Evolutionary conservation across 2,797 vertebrate species (phyloP), one percentile per base, ranked within the genome.

Genomic region (Remorina albescens): DNA sequence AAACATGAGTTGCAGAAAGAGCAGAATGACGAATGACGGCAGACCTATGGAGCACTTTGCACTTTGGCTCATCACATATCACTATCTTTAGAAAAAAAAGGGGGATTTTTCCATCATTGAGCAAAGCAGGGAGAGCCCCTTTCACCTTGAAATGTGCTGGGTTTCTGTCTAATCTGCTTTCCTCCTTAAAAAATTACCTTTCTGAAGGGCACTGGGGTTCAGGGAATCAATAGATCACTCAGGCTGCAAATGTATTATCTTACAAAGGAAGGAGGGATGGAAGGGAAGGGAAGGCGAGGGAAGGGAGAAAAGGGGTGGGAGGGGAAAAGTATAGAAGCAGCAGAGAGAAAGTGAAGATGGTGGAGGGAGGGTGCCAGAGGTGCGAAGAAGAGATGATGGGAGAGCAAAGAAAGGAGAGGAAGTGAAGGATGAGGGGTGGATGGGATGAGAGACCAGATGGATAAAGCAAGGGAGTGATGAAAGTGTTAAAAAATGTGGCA

Each of bases 191-290:
- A 92, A 91, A 92, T 86, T 89, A 91, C 83, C 84, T 90, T 87
- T 93, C 84, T 91, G 86, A 89, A 86, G 83, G 89, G 81, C 67
- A 66, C 81, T 84, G 50, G 70, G 83, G 85, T 86, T 82, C 85
- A 80, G 75, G 15, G 81, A 91, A 95, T 95, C 94, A 84, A 95
- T 95, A 93, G 87, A 91, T 95, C 93, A 92, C 91, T 89, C 89
- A 89, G 90, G 86, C 94, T 92, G 88, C 90, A 94, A 92, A 92
- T 93, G 90, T 93, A 95, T 95, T 93, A 94, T 92, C 91, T 93
- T 91, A 90, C 90, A 93, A 75, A 67, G 73, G 79, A 59, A 61
- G 56, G 58, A 70, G 47, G 53, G 63, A 25, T 49, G 42, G 30
- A 37, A n/a, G 8, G 39, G 51, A 37, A 49, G 21, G 32, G 61